These are phyloP conservation scores for Liasis olivaceus DNA, from an alignment of 2,797 vertebrate species.

Conservation along the genomic window DNA sequence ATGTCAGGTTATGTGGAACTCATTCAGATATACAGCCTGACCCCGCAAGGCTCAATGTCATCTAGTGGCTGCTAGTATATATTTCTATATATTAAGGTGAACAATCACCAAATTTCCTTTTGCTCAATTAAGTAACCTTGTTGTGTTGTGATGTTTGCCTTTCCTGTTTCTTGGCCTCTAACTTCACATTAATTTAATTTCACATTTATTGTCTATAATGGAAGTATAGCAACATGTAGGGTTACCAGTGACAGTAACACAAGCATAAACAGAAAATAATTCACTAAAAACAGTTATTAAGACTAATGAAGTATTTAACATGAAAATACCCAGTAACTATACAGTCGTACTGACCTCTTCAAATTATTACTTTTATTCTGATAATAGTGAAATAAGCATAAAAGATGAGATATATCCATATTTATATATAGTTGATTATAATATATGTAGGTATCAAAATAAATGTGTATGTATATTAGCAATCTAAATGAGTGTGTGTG, in stretches of 20 bases:
- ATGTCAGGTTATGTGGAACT: background rate
- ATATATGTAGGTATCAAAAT: background rate
- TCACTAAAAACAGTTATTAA: background rate
- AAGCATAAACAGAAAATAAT: background rate
- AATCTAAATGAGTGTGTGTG: background rate
- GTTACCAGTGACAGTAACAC: background rate
- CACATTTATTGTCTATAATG: background rate
- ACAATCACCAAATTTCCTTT: background rate
- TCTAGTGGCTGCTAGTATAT: background rate
- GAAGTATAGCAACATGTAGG: background rate
- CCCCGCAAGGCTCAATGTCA: background rate
- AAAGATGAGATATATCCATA: slow-evolving; percentile 30
- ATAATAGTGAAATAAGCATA: slow-evolving; percentile 26
- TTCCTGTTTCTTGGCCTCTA: background rate
- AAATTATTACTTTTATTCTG: slow-evolving; percentile 36
- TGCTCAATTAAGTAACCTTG: background rate
- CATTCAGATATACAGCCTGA: background rate
- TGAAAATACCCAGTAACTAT: background rate
- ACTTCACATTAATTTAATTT: background rate
- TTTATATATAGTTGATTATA: background rate
- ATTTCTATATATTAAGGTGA: background rate
- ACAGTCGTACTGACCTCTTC: slow-evolving; percentile 26
- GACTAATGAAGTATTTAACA: background rate
- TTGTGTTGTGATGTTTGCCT: background rate
- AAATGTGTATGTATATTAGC: background rate